A percentile compares a stretch with the other conserved stretches of the same genome.
Conservation (phyloP, 2,797 vertebrate genomes). For the Peromyscus aztecus region DNA sequence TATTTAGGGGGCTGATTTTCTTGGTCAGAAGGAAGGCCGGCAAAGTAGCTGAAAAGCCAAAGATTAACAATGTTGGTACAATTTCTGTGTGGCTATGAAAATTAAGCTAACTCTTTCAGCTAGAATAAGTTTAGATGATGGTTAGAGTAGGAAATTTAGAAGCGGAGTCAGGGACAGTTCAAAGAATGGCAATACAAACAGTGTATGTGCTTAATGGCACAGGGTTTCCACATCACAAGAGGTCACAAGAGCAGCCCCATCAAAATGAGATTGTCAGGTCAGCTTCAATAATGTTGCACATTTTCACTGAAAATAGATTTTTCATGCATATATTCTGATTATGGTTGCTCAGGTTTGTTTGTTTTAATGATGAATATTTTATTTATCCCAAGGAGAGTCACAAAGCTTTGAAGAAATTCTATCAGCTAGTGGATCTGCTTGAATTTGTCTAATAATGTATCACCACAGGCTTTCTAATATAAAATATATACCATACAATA, state of each 20-base stretch:
- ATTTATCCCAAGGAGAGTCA: background rate
- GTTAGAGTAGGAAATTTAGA: background rate
- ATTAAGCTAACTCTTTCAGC: background rate
- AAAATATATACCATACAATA: background rate
- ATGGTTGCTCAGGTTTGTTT: background rate
- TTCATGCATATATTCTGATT: background rate
- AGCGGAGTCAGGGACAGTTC: constrained; percentile 26
- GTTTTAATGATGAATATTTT: background rate
- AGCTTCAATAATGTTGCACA: background rate
- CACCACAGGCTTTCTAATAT: background rate
- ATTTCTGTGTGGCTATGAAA: background rate
- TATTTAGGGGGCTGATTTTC: constrained; percentile 18
- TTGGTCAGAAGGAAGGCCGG: background rate
- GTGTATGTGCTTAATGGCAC: background rate
- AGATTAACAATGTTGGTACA: background rate
- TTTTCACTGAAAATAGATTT: background rate
- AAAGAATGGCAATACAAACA: constrained; percentile 51
- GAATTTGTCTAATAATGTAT: constrained; percentile 24
- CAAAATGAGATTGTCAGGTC: constrained; percentile 49
- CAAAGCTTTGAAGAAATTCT: background rate
- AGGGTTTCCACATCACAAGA: background rate
- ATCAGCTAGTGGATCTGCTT: constrained; percentile 1
- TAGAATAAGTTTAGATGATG: constrained; percentile 3
- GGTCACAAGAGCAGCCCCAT: background rate
- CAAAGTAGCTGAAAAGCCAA: constrained; percentile 14